A percentile compares a stretch with the other conserved stretches of the same genome.
Conservation (phyloP, 1,140 invertebrate species). For the Pseudomyrmex cubaensis region DNA sequence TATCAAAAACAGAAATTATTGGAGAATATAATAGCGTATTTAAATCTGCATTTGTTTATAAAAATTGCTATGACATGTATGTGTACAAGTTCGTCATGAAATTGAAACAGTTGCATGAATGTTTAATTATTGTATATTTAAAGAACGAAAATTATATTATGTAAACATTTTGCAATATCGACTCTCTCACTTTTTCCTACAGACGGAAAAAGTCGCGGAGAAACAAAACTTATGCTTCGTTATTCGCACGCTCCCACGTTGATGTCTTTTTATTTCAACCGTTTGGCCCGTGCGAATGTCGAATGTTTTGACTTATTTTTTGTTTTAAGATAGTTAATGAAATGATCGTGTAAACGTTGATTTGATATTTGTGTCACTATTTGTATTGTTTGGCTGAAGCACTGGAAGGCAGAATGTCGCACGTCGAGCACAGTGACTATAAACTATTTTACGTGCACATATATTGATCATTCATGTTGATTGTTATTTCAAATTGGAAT, state of each 20-base stretch:
- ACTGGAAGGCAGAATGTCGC: constrained; percentile 61
- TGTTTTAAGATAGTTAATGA: constrained; percentile 53
- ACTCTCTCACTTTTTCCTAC: constrained; percentile 74
- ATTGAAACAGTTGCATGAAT: constrained; percentile 27
- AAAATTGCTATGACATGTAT: neutral
- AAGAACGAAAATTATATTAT: constrained; percentile 32
- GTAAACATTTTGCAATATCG: constrained; percentile 22
- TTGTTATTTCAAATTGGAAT: neutral
- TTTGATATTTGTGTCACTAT: constrained; percentile 67
- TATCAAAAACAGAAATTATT: too few relatives aligned
- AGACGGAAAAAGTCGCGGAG: constrained; percentile 72
- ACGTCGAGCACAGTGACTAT: constrained; percentile 27
- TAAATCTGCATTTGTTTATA: neutral
- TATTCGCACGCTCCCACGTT: constrained; percentile 66
- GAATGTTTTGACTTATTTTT: constrained; percentile 58
- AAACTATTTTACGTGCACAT: constrained; percentile 12
- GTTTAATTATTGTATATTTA: constrained; percentile 18
- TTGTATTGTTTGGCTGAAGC: constrained; percentile 65
- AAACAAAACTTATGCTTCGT: constrained; percentile 57
- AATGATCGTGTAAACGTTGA: constrained; percentile 66
- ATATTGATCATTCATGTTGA: constrained; percentile 9
- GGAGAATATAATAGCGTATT: neutral
- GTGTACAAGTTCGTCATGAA: neutral
- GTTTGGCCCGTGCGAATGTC: constrained; percentile 62
- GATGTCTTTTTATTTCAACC: constrained; percentile 59